Evolutionary conservation across 35 echinoderm and acorn worm species (phyloP).

Genomic region (Diadema setosum): DNA sequence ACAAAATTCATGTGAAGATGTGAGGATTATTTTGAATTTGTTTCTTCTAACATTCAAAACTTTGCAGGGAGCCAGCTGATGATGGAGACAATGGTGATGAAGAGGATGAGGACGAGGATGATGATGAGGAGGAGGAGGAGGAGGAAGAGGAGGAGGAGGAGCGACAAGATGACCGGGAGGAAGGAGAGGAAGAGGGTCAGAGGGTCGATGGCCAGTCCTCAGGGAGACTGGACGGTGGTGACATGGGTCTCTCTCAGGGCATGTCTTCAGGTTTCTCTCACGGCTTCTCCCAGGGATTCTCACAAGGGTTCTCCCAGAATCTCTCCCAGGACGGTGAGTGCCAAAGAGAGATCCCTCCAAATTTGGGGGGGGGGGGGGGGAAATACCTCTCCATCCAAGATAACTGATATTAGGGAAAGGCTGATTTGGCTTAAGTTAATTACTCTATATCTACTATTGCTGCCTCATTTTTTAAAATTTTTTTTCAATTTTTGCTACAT

Average conservation of each 20-base stretch:
- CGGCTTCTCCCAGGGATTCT: slow-evolving; percentile 19
- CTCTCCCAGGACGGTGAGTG: slow-evolving; percentile 89
- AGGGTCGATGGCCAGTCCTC: background rate
- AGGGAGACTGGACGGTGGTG: background rate
- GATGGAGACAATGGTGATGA: background rate
- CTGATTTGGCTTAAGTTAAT: no score
- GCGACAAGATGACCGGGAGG: background rate
- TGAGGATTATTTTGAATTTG: no score
- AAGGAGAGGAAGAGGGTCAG: background rate
- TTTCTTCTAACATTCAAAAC: no score
- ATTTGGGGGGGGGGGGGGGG: no score
- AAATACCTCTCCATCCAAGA: no score
- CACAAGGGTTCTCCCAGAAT: background rate
- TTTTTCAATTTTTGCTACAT: no score
- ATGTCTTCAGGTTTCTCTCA: background rate
- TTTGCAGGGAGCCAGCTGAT: slow-evolving; percentile 2
- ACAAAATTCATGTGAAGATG: no score
- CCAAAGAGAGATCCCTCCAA: no score
- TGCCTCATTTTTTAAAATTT: no score
- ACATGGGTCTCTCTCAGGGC: background rate
- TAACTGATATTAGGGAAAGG: no score
- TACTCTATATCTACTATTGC: no score
- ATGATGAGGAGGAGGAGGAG: background rate
- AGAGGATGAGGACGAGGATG: background rate
- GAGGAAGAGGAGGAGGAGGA: background rate